A percentile compares a stretch with the other conserved stretches of the same genome.
Conservation (phyloP, 1,140 invertebrate genomes). For the Aphis gossypii region DNA sequence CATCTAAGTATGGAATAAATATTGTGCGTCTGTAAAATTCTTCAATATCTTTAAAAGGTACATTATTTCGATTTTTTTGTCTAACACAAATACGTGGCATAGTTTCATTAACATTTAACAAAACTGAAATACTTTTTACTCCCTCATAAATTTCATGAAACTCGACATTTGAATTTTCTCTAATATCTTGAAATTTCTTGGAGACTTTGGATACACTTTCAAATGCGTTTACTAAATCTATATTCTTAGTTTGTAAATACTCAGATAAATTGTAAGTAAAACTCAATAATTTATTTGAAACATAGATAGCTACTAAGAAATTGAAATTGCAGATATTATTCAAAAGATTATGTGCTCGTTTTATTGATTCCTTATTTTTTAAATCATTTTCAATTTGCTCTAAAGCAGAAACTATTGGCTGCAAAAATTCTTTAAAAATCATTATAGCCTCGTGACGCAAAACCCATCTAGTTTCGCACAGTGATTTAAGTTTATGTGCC, state of each 20-base stretch:
- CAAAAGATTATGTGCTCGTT: not conserved
- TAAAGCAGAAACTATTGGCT: not conserved
- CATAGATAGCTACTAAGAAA: not conserved
- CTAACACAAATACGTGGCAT: not conserved
- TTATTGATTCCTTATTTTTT: not conserved
- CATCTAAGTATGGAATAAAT: not conserved
- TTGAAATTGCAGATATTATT: not conserved
- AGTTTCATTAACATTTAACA: not conserved
- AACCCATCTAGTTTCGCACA: not conserved
- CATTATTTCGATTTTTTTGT: not conserved
- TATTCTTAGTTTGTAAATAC: constrained; percentile 1
- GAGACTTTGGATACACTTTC: not conserved
- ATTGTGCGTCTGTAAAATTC: not conserved
- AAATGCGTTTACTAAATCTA: not conserved
- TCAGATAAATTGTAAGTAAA: constrained; percentile 27
- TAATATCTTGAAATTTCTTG: not conserved
- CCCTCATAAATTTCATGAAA: constrained; percentile 10
- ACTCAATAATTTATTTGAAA: constrained; percentile 29
- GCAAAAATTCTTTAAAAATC: not conserved
- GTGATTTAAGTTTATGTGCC: not conserved
- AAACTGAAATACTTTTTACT: not conserved
- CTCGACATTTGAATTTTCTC: constrained; percentile 11
- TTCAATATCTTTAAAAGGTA: not conserved
- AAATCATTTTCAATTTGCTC: not conserved
- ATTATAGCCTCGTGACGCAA: not conserved